Evolutionary conservation across 2,113 vertebrate genomes (phyloP), one percentile per base, ranked within the genome.

Genomic region (Scytalopus superciliaris): DNA sequence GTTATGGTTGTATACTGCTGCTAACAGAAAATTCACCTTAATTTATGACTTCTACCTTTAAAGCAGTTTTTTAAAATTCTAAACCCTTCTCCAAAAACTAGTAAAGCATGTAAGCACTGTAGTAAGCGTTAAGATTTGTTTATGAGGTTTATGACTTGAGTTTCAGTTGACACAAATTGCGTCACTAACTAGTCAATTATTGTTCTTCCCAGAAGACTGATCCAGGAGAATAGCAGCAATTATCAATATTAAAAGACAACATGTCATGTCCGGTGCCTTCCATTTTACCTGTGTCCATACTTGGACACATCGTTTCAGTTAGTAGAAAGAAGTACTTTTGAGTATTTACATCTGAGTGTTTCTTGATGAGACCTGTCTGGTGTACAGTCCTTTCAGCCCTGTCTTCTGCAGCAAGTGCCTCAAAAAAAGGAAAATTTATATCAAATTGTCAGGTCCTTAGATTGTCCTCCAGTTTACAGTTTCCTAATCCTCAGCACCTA

Each of bases 31-130:
- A 75, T 79, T 84, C 52, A 25, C 66, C 7, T 47, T 85, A 86
- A 91, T 92, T 93, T 90, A 79, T 89, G 40, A 62, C 68, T 91
- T 91, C 25, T 91, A 89, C 64, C 53, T 96, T 95, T 82, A 67
- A 3, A 64, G 35, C 28, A 37, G 37, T 14, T 39, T 39, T 63
- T 78, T 40, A 33, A 55, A 28, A 42, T 90, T 93, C 49, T 57
- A 68, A 95, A 24, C 44, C 72, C 94, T 94, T 94, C 73, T 87
- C 69, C 84, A 47, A 92, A 95, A 94, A 73, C 73, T 85, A 94
- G 86, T 87, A 88, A 87, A 86, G 73, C 73, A 70, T 67, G 47
- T 83, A 83, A 84, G 27, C 4, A 10, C 74, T 94, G 77, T 35
- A 91, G 40, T 42, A 70, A 88, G 33, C 83, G 53, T 35, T 74